These are phyloP conservation scores for Leptatherina wallacei DNA, from an alignment of 2,797 vertebrate genomes.

Conservation along the genomic window DNA sequence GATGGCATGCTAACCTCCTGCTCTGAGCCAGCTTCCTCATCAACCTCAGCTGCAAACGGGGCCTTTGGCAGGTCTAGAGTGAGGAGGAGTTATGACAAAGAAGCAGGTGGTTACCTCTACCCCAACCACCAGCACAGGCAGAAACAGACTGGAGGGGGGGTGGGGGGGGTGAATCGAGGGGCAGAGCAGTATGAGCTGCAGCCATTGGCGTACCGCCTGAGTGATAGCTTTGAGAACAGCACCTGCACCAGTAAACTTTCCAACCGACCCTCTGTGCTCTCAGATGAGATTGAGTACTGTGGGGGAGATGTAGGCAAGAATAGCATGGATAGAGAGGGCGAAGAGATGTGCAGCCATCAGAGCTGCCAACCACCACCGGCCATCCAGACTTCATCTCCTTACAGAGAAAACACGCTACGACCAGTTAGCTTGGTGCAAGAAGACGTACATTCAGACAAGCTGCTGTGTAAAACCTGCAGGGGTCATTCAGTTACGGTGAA, in stretches of 20 bases:
- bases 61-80: conserved; percentile 82
- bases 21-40: conserved; percentile 74
- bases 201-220: conserved; percentile 92
- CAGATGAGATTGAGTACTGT: conserved; percentile 92
- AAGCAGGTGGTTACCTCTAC: conserved; percentile 77
- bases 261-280: conserved; percentile 94
- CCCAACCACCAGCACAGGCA: conserved; percentile 79
- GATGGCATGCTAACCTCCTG: conserved; percentile 69
- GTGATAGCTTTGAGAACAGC: conserved; percentile 98
- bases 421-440: conserved; percentile 51
- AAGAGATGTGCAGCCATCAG: conserved; percentile 69
- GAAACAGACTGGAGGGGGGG: conserved; percentile 58
- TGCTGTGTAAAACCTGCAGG: conserved; percentile 81
- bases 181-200: conserved; percentile 96
- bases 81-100: conserved; percentile 78
- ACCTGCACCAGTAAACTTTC: conserved; percentile 98
- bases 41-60: conserved; percentile 81
- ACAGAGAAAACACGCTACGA: conserved; percentile 82
- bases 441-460: conserved; percentile 66
- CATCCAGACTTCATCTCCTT: conserved; percentile 95
- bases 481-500: conserved; percentile 62
- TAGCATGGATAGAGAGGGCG: conserved; percentile 59
- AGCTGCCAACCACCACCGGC: conserved; percentile 80
- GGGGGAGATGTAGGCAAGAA: conserved; percentile 72
- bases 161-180: conserved; percentile 62